Conservation (phyloP, 2,888 invertebrate genomes). For the Ormyrus labotus region DNA sequence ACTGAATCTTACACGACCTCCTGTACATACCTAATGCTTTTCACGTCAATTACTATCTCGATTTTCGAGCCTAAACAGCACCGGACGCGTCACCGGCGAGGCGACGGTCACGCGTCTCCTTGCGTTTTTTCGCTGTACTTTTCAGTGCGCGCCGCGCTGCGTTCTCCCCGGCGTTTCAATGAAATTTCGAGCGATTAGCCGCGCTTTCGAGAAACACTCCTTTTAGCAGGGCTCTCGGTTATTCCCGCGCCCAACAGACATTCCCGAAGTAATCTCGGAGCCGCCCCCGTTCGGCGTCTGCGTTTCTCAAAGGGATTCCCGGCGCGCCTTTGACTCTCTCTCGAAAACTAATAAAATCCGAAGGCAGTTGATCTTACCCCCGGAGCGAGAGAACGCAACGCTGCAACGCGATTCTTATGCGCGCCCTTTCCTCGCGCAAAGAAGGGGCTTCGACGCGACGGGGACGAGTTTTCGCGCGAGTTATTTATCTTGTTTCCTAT, state of each 20-base stretch:
- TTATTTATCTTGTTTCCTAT: background rate
- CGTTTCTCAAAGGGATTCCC: slow-evolving; percentile 41
- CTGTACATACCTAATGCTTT: slow-evolving; percentile 22
- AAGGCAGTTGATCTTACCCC: slow-evolving; percentile 2
- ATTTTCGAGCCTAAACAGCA: background rate
- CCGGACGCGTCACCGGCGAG: slow-evolving; percentile 15
- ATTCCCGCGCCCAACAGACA: slow-evolving; percentile 15
- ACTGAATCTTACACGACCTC: background rate
- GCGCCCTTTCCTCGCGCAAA: background rate
- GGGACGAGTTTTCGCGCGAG: background rate
- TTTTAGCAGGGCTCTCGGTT: too few relatives aligned
- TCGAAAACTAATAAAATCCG: slow-evolving; percentile 36
- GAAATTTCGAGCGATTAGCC: too few relatives aligned
- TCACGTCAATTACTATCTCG: slow-evolving; percentile 28
- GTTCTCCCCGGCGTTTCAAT: too few relatives aligned
- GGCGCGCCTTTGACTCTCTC: background rate
- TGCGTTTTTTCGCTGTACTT: background rate
- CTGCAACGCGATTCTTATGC: slow-evolving; percentile 13
- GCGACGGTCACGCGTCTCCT: slow-evolving; percentile 11
- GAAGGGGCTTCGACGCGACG: too few relatives aligned
- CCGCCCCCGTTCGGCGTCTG: background rate
- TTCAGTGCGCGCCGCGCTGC: background rate
- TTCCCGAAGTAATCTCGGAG: slow-evolving; percentile 34
- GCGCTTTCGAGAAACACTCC: too few relatives aligned
- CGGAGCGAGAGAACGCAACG: slow-evolving; percentile 15